phyloP scores from a whole-genome alignment of 2,113 vertebrate genomes.

The Pica pica region DNA sequence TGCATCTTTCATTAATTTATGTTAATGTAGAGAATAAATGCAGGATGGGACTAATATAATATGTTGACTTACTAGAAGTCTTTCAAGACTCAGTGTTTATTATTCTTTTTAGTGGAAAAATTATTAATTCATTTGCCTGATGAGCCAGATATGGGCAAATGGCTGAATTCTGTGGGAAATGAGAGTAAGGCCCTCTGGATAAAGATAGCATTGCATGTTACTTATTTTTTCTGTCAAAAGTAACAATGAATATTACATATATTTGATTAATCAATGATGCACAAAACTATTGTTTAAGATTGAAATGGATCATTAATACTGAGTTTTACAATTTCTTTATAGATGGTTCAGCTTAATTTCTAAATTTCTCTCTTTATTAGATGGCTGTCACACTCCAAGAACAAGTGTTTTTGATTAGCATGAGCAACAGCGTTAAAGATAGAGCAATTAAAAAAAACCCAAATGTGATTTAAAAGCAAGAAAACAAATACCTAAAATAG shows the following conservation, averaged over 20 bases:
- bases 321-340: neutral
- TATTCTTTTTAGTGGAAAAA: neutral
- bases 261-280: neutral
- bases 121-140: neutral
- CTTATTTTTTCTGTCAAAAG: neutral
- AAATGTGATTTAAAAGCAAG: neutral
- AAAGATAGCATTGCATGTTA: neutral
- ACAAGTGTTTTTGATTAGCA: neutral
- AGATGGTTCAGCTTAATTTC: neutral
- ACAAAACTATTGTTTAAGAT: neutral
- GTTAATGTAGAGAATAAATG: neutral
- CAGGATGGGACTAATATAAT: neutral
- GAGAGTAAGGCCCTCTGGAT: neutral
- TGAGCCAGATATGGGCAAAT: neutral
- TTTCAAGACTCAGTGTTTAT: neutral
- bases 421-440: neutral
- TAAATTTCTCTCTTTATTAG: neutral
- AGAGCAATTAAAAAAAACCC: neutral
- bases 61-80: neutral
- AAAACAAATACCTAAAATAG: neutral
- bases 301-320: constrained; percentile 9
- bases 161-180: neutral
- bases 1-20: neutral
- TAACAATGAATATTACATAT: neutral
- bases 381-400: neutral